phyloP scores from a whole-genome alignment of 2,888 invertebrate species.

The Trypoxylon attenuatum region DNA sequence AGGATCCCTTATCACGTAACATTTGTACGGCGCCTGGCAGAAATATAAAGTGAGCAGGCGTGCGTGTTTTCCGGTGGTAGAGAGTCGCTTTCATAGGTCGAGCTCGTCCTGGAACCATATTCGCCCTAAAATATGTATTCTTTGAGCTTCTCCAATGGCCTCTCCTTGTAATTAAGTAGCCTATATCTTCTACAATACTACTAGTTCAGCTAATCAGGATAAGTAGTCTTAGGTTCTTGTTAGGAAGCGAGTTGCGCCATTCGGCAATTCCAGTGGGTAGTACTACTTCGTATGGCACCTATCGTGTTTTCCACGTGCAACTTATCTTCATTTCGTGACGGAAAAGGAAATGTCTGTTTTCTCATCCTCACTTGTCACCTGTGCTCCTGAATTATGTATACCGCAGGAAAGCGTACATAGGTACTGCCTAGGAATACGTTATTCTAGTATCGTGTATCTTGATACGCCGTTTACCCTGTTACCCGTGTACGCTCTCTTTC shows the following conservation, averaged over 20 bases:
- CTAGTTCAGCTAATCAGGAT: no score
- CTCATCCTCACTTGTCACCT: conserved; percentile 59
- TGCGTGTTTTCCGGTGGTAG: neutral
- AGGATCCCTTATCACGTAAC: conserved; percentile 14
- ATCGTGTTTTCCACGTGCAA: conserved; percentile 43
- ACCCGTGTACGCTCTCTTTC: no score
- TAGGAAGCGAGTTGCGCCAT: conserved; percentile 10
- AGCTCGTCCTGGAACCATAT: neutral
- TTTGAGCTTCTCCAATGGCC: neutral
- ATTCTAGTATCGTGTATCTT: conserved; percentile 34
- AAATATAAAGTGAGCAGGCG: neutral
- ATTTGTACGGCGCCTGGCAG: neutral
- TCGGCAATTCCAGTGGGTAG: conserved; percentile 6
- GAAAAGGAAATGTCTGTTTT: conserved; percentile 63
- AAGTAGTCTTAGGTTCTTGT: conserved; percentile 17
- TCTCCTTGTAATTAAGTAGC: no score
- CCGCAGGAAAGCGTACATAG: conserved; percentile 21
- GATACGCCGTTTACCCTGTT: conserved; percentile 45
- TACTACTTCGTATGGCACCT: conserved; percentile 24
- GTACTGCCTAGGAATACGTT: conserved; percentile 35
- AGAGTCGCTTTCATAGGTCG: neutral
- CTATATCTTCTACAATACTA: no score
- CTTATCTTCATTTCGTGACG: conserved; percentile 60
- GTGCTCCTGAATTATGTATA: conserved; percentile 58
- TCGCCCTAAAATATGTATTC: neutral